Conservation (phyloP, 2,888 invertebrate species). For the Rhagonycha fulva region DNA sequence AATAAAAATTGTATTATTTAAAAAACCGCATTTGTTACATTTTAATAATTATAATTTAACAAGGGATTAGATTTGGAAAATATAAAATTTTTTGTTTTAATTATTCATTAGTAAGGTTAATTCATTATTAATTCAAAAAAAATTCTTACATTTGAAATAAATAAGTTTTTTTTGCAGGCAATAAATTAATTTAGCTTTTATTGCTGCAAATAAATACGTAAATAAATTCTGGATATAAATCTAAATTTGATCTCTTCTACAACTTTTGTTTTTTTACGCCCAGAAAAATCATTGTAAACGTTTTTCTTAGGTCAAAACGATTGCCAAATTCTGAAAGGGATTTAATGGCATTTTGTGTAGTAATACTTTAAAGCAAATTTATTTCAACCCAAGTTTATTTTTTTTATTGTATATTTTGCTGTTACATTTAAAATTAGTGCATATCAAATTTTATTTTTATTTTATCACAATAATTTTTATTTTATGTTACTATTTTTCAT, state of each 20-base stretch:
- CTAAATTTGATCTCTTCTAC: conserved; percentile 4
- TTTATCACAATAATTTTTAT: too few species aligned
- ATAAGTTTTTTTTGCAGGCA: neutral
- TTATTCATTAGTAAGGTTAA: neutral
- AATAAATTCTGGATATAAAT: neutral
- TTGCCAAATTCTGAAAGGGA: conserved; percentile 6
- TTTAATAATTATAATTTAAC: too few species aligned
- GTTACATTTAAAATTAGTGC: neutral
- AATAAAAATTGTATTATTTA: neutral
- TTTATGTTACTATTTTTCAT: too few species aligned
- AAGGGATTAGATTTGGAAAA: too few species aligned
- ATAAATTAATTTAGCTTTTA: neutral
- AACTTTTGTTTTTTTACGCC: conserved; percentile 1
- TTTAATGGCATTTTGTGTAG: conserved; percentile 3
- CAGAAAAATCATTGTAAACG: neutral
- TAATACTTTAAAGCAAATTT: conserved; percentile 6
- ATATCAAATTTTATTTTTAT: neutral
- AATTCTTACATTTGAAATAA: neutral
- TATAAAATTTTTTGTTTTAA: neutral
- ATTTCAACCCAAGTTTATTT: neutral
- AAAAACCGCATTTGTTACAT: neutral
- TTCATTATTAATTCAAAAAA: too few species aligned
- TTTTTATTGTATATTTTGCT: neutral
- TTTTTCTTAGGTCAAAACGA: conserved; percentile 5
- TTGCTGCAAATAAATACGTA: neutral